Conservation (phyloP, 2,113 vertebrate genomes). For the Microcebus tavaratra region DNA sequence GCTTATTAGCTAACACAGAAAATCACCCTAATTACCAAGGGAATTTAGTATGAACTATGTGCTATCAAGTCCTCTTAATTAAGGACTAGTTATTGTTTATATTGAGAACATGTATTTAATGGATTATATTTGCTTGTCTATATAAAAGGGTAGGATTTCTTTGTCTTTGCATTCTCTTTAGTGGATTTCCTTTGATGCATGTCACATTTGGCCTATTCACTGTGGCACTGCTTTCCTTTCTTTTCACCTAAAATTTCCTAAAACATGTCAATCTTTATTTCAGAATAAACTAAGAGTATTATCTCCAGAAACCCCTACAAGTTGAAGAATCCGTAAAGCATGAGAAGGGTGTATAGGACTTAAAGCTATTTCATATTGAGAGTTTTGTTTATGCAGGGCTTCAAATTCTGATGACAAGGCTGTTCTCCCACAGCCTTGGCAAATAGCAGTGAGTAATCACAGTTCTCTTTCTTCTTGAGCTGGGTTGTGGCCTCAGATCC, state of each 20-base stretch:
- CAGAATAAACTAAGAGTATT: neutral
- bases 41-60: neutral
- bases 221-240: neutral
- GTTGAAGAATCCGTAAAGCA: neutral
- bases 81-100: neutral
- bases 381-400: neutral
- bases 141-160: neutral
- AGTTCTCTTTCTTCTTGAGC: neutral
- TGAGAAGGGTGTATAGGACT: neutral
- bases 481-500: neutral
- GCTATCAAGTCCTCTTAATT: neutral
- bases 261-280: neutral
- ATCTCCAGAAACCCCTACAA: neutral
- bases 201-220: neutral
- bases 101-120: neutral
- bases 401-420: neutral
- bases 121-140: neutral
- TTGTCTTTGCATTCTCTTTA: neutral
- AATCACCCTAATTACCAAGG: neutral
- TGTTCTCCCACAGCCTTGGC: neutral
- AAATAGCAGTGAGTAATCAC: neutral
- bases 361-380: neutral
- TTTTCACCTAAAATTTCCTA: neutral
- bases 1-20: neutral
- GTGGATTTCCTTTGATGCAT: neutral